Evolutionary conservation across 1,140 invertebrate species (phyloP).

Genomic region (Orchestia grillus): DNA sequence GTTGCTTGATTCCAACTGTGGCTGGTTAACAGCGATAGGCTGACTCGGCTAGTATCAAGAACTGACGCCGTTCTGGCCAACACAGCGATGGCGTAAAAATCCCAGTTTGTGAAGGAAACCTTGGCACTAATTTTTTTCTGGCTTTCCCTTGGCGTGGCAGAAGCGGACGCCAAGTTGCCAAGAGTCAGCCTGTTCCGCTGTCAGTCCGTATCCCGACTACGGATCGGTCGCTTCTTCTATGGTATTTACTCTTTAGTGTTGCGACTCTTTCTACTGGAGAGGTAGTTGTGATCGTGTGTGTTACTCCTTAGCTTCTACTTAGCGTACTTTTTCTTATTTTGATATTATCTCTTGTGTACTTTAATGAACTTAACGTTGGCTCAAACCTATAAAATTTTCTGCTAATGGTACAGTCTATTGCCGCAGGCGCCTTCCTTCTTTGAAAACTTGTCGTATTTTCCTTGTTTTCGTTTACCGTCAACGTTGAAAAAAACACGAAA

Average conservation of each 20-base stretch:
- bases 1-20: not conserved
- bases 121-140: not conserved
- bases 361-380: not conserved
- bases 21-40: not conserved
- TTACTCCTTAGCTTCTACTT: slow-evolving; percentile 52
- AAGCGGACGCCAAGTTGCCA: not conserved
- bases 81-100: not conserved
- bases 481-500: not conserved
- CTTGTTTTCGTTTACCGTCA: not conserved
- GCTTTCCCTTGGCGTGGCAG: not conserved
- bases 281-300: slow-evolving; percentile 47
- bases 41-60: not conserved
- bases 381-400: not conserved
- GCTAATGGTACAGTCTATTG: not conserved
- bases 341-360: slow-evolving; percentile 40
- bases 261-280: slow-evolving; percentile 34
- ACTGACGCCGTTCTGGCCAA: not conserved
- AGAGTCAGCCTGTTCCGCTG: not conserved
- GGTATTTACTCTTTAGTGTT: not conserved
- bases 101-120: not conserved
- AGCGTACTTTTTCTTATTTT: slow-evolving; percentile 53
- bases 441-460: not conserved
- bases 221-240: not conserved
- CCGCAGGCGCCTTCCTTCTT: not conserved
- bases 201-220: not conserved